phyloP scores from a whole-genome alignment of 2,888 invertebrate genomes.

The Syrphus vitripennis region DNA sequence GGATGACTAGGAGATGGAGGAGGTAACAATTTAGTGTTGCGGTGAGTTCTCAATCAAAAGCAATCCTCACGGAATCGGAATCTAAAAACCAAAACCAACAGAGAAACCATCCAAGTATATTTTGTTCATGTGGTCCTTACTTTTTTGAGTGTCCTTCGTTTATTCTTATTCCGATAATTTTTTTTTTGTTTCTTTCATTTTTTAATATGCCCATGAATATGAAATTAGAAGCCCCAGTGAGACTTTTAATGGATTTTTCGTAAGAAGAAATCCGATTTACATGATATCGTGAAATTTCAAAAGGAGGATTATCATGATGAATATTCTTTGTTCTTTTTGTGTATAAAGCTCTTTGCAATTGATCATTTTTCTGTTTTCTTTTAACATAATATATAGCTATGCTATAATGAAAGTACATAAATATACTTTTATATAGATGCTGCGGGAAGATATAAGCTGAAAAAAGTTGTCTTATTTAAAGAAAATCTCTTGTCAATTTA shows the following conservation, averaged over 20 bases:
- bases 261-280: slow-evolving; percentile 32
- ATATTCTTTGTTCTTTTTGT: background rate
- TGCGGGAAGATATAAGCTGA: too few species aligned
- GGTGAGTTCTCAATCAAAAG: slow-evolving; percentile 38
- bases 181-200: background rate
- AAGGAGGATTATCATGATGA: background rate
- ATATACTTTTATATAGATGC: too few species aligned
- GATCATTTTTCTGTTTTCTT: background rate
- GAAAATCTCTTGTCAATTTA: background rate
- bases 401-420: background rate
- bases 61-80: slow-evolving; percentile 4
- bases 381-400: background rate
- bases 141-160: background rate
- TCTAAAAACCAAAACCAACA: background rate
- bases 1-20: background rate
- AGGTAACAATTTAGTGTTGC: background rate
- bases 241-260: slow-evolving; percentile 59
- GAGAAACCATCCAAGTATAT: slow-evolving; percentile 25
- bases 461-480: background rate
- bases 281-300: slow-evolving; percentile 16
- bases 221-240: slow-evolving; percentile 41
- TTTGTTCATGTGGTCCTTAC: background rate
- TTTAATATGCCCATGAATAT: slow-evolving; percentile 24
- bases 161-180: background rate
- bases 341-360: background rate